Base-by-base conservation (phyloP, 2,113 vertebrate genomes). In the Caracal caracal region DNA sequence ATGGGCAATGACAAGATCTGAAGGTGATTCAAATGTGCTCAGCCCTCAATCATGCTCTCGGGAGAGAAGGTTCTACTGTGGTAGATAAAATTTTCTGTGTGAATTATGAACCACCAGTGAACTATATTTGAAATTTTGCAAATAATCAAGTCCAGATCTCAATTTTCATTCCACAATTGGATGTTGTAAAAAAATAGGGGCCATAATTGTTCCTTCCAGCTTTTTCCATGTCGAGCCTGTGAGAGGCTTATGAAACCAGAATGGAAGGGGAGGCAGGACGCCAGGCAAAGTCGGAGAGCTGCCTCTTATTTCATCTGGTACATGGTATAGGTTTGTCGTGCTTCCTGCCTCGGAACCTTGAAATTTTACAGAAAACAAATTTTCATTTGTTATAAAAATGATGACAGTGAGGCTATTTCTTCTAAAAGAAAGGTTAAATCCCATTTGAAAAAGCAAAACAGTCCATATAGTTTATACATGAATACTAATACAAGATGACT, bases 91-190 rank as follows among this genome's bases (percentile, higher is more conserved):
- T 90, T 96, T 85, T 80, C 80, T 92, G n/a, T 90, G 96, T 92
- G 89, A 91, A 73, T 96, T 97, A 96, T 11, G 84, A 94, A 71
- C 70, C 43, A 63, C 75, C 91, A 68, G 49, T 59, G 24, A 90
- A 96, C 88, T 84, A 37, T 66, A 86, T 93, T 82, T 96, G 85
- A 92, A 93, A 73, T 22, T 73, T 95, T 94, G 56, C 56, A 95
- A 82, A 86, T 91, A 83, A 95, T 88, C 59, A 73, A 93, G 37
- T 53, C 47, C 40, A 95, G 88, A 79, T 56, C 40, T 87, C 66
- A 53, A 24, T 93, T 90, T 93, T 93, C 56, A 91, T 61, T 68
- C 43, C 7, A 83, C 35, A 80, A 3, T 49, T 78, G 71, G 59
- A 71, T 88, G 70, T 65, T 88, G 26, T 92, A 59, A 80, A 33